These are phyloP conservation scores for Aegotheles bennettii DNA, from an alignment of 2,113 vertebrate species.

Conservation along the genomic window DNA sequence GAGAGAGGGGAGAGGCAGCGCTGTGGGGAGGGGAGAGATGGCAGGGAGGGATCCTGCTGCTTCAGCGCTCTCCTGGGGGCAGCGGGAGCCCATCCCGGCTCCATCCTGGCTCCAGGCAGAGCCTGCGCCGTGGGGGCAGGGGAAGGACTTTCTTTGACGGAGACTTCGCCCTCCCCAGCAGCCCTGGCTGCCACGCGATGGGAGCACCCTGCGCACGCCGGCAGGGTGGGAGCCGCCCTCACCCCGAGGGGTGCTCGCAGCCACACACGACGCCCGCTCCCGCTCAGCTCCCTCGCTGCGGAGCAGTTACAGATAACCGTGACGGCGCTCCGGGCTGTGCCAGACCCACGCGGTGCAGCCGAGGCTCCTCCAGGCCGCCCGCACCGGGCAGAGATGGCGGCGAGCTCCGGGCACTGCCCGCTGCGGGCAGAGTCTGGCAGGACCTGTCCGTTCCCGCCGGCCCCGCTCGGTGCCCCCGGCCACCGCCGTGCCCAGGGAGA, in stretches of 20 bases:
- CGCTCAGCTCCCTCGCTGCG: rapidly evolving
- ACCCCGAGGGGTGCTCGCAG: rapidly evolving
- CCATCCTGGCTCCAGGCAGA: not conserved
- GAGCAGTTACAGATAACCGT: not conserved
- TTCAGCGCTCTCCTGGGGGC: not conserved
- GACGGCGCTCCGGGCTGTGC: rapidly evolving
- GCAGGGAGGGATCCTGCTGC: not conserved
- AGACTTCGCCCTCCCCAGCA: not conserved
- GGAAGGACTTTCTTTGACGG: not conserved
- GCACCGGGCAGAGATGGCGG: not conserved
- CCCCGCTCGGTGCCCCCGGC: not conserved
- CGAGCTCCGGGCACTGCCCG: not conserved
- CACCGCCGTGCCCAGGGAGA: not conserved
- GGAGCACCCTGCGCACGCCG: rapidly evolving
- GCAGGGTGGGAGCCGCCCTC: not conserved
- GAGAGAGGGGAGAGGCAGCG: not conserved
- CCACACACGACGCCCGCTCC: not conserved
- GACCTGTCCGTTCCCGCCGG: not conserved
- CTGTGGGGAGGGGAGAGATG: not conserved
- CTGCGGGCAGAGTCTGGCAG: not conserved
- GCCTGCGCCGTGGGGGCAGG: not conserved
- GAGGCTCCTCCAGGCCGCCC: not conserved
- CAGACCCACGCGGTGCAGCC: not conserved
- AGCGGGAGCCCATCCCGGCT: not conserved
- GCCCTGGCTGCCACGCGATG: not conserved